phyloP scores from a whole-genome alignment of 2,888 invertebrate species.

The Campaea margaritaria region DNA sequence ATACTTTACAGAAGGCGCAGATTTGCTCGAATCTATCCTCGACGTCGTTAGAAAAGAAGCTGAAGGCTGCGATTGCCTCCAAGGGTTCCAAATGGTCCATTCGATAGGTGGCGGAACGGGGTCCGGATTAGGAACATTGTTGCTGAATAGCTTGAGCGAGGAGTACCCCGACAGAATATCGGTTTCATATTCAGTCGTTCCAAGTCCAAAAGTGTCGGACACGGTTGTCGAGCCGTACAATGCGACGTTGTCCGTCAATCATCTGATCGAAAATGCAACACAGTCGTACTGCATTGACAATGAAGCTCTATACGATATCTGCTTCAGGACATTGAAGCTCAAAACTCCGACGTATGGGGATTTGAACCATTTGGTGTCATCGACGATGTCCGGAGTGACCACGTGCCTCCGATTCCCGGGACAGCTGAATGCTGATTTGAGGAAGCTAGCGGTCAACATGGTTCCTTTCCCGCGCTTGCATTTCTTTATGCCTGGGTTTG shows the following conservation, averaged over 20 bases:
- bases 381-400: constrained; percentile 75
- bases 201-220: constrained; percentile 90
- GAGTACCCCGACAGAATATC: constrained; percentile 90
- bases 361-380: constrained; percentile 84
- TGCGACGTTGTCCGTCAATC: constrained; percentile 87
- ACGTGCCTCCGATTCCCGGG: constrained; percentile 76
- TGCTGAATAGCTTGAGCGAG: constrained; percentile 88
- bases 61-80: constrained; percentile 88
- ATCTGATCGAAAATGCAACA: constrained; percentile 88
- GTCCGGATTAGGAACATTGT: constrained; percentile 89
- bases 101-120: constrained; percentile 91
- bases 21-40: constrained; percentile 85
- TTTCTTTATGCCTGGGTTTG: constrained; percentile 85
- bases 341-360: constrained; percentile 91
- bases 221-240: constrained; percentile 88
- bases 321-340: constrained; percentile 89
- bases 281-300: constrained; percentile 89
- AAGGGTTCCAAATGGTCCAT: constrained; percentile 87
- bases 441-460: constrained; percentile 77
- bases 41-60: constrained; percentile 86
- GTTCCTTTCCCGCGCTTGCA: constrained; percentile 90
- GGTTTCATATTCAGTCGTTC: constrained; percentile 88
- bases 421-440: constrained; percentile 89
- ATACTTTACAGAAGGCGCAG: constrained; percentile 88
- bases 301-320: constrained; percentile 91